Conservation (phyloP, 2,797 vertebrate species). For the Pogonophryne albipinna region DNA sequence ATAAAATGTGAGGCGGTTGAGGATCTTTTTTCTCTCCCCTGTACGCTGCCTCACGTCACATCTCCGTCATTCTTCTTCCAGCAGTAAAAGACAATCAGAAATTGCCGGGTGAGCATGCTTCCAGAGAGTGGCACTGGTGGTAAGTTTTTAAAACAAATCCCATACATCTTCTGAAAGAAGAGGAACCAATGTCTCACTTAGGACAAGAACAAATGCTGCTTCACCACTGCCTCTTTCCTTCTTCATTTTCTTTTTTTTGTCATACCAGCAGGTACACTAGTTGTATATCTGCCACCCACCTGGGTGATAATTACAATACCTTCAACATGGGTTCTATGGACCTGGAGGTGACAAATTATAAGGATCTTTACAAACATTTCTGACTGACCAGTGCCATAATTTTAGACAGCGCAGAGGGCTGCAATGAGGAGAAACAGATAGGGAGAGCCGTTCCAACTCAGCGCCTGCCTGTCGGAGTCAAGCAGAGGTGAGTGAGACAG, state of each 20-base stretch:
- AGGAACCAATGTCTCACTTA: slow-evolving; percentile 9
- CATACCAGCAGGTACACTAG: slow-evolving; percentile 70
- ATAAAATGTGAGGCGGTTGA: slow-evolving; percentile 45
- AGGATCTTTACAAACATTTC: slow-evolving; percentile 40
- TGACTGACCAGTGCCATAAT: slow-evolving; percentile 41
- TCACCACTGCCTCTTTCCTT: slow-evolving; percentile 46
- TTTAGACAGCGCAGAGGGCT: slow-evolving; percentile 20
- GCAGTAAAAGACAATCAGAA: slow-evolving; percentile 39
- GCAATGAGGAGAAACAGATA: slow-evolving; percentile 38
- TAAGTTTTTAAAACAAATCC: slow-evolving; percentile 42
- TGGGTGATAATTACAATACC: slow-evolving; percentile 84
- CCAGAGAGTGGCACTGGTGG: slow-evolving; percentile 35
- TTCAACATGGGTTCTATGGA: slow-evolving; percentile 37
- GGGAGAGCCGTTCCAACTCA: slow-evolving; percentile 67
- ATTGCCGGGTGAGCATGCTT: slow-evolving; percentile 54
- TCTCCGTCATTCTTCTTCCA: slow-evolving; percentile 31
- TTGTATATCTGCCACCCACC: slow-evolving; percentile 76
- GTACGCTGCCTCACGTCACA: slow-evolving; percentile 43
- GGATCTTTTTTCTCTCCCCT: slow-evolving; percentile 42
- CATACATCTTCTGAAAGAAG: slow-evolving; percentile 7
- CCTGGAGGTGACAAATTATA: slow-evolving; percentile 56
- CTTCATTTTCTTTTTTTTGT: slow-evolving; percentile 35
- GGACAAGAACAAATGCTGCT: neutral
- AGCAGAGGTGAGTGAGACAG: slow-evolving; percentile 77
- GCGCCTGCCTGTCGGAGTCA: slow-evolving; percentile 63